Percentiles rank a stretch among this genome's conserved stretches.
Evolutionary conservation across 2,113 vertebrate species (phyloP).

Genomic region (Aix galericulata): DNA sequence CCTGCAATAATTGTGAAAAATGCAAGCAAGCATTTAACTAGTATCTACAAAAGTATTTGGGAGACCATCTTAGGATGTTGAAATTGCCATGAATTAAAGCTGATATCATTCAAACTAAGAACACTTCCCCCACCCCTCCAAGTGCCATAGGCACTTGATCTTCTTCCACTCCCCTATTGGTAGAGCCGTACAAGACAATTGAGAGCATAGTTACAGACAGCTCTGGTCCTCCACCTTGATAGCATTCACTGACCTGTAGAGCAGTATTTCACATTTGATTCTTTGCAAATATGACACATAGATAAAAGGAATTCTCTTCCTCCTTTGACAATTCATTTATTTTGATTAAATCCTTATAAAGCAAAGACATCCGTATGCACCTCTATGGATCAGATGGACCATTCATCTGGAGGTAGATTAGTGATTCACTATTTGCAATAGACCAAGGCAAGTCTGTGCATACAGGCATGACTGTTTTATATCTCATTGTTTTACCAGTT

Average conservation of each 20-base stretch:
- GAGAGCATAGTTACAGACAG: no score
- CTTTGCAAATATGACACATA: no score
- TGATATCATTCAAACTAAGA: background rate
- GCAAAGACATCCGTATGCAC: background rate
- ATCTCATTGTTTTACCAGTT: background rate
- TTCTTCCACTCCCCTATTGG: no score
- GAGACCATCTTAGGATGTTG: background rate
- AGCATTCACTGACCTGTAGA: no score
- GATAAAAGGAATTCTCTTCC: background rate
- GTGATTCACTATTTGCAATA: background rate
- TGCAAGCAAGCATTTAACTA: background rate
- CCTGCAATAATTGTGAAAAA: background rate
- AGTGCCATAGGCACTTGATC: background rate
- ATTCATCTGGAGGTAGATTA: background rate
- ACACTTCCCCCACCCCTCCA: background rate
- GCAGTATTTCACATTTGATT: no score
- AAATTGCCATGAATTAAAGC: background rate
- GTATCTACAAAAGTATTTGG: background rate
- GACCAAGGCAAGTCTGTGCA: background rate
- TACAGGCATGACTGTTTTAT: background rate
- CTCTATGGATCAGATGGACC: background rate
- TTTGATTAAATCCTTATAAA: background rate
- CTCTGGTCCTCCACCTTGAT: no score
- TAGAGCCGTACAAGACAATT: no score
- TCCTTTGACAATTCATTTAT: background rate